phyloP scores from a whole-genome alignment of 2,113 vertebrate species.

The Cettia cetti region DNA sequence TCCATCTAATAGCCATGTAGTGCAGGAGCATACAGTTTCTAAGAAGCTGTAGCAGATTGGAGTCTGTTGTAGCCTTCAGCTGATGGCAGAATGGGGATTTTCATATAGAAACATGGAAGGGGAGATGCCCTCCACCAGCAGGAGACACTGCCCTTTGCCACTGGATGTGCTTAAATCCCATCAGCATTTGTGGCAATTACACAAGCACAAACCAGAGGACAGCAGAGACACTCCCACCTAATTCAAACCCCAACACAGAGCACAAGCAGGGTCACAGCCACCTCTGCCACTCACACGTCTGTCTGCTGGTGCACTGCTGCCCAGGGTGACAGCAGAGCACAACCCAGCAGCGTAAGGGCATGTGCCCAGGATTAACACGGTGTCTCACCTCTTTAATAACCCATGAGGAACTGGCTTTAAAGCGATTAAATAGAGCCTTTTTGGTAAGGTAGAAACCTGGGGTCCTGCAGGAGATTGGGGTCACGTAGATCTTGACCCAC shows the following conservation, averaged over 20 bases:
- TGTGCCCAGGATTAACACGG: neutral
- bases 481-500: neutral
- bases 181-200: neutral
- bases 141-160: neutral
- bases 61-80: neutral
- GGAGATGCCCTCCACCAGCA: neutral
- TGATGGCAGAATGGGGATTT: neutral
- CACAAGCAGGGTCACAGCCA: neutral
- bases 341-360: neutral
- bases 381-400: neutral
- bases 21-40: neutral
- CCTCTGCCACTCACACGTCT: neutral
- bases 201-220: neutral
- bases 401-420: neutral
- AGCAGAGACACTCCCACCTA: neutral
- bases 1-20: neutral
- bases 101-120: rapidly evolving
- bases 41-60: neutral
- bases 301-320: neutral
- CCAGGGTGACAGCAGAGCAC: neutral
- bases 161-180: neutral
- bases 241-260: neutral
- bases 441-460: neutral
- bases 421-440: neutral
- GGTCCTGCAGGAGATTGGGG: neutral